phyloP scores from a whole-genome alignment of 2,888 invertebrate genomes.

The Holacanthella duospinosa region DNA sequence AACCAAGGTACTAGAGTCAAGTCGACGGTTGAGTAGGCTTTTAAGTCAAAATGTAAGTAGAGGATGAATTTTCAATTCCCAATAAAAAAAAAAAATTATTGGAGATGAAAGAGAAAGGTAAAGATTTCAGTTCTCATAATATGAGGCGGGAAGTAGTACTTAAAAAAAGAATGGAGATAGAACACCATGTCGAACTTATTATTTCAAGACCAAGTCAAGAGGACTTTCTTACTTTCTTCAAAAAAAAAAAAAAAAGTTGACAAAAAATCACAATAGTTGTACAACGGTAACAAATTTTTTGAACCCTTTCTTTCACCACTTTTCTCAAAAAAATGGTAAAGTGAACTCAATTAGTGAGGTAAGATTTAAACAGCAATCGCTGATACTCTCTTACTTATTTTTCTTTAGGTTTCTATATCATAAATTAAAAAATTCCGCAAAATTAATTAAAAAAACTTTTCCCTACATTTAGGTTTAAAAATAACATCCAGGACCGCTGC shows the following conservation, averaged over 20 bases:
- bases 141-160: background rate
- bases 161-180: constrained; percentile 10
- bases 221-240: constrained; percentile 1
- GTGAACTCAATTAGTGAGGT: no score
- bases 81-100: background rate
- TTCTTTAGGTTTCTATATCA: background rate
- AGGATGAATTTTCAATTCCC: constrained; percentile 1
- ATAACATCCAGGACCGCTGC: no score
- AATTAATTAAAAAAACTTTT: background rate
- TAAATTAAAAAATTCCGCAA: background rate
- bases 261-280: background rate
- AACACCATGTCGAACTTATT: constrained; percentile 19
- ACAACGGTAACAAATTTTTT: no score
- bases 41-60: background rate
- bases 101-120: background rate
- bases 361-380: no score
- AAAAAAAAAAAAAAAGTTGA: no score
- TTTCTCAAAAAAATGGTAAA: no score
- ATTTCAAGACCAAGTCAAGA: constrained; percentile 10
- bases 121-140: background rate
- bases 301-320: no score
- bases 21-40: background rate
- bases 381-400: background rate
- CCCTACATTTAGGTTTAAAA: no score
- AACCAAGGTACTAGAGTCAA: background rate